Conservation (phyloP, 2,888 invertebrate genomes). For the Lucinisca nassula region DNA sequence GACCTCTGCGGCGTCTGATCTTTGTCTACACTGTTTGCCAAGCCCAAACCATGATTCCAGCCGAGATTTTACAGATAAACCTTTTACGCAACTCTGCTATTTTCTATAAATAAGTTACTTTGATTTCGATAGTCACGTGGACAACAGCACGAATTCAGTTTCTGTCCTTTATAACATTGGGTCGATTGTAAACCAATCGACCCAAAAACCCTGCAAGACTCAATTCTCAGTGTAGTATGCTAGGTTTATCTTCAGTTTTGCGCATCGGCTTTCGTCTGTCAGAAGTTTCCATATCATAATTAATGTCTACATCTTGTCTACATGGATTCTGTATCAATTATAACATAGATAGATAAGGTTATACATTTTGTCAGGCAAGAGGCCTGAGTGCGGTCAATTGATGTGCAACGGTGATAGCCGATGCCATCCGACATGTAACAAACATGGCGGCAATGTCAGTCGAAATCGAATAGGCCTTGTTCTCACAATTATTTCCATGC, state of each 20-base stretch:
- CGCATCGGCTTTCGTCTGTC: constrained; percentile 23
- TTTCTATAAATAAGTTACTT: no score
- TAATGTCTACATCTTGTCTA: constrained; percentile 72
- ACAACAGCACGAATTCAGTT: no score
- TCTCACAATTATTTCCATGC: constrained; percentile 1
- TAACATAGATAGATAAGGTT: constrained; percentile 55
- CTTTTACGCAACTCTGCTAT: no score
- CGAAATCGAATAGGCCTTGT: not conserved
- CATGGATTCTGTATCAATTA: constrained; percentile 57
- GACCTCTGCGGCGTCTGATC: no score
- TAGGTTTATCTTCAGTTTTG: not conserved
- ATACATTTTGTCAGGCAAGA: constrained; percentile 60
- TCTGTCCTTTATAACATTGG: no score
- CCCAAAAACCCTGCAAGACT: no score
- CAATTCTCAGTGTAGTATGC: no score
- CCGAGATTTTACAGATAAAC: no score
- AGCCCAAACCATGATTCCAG: no score
- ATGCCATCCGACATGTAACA: constrained; percentile 22
- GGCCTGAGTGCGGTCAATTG: constrained; percentile 60
- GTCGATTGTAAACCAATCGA: no score
- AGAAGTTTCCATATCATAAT: constrained; percentile 66
- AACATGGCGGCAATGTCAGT: constrained; percentile 33
- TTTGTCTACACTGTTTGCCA: no score
- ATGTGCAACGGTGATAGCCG: constrained; percentile 66
- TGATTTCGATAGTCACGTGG: no score